Evolutionary conservation across 2,113 vertebrate genomes (phyloP).

Genomic region (Notothenia rossii): DNA sequence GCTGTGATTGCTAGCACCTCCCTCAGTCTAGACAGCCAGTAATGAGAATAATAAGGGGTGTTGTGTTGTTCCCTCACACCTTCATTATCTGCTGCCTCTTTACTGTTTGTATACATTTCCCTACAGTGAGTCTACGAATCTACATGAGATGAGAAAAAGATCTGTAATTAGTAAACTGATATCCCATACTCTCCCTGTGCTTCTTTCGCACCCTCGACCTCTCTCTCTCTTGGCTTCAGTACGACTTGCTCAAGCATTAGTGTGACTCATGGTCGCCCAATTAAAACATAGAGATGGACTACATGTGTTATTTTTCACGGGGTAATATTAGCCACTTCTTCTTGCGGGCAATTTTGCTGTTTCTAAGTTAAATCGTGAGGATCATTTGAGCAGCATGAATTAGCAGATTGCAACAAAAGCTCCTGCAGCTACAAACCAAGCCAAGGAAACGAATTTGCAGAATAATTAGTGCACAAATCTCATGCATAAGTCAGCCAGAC

Average conservation of each 20-base stretch:
- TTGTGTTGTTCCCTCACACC: slow-evolving; percentile 26
- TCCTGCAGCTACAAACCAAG: slow-evolving; percentile 49
- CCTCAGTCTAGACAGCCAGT: slow-evolving; percentile 38
- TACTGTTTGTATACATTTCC: slow-evolving; percentile 22
- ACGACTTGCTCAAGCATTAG: slow-evolving; percentile 19
- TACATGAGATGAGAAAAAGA: slow-evolving; percentile 5
- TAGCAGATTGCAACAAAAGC: slow-evolving; percentile 68
- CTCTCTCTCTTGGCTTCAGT: not conserved
- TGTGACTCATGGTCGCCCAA: slow-evolving; percentile 43
- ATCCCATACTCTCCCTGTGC: not conserved
- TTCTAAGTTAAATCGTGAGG: slow-evolving; percentile 54
- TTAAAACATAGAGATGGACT: slow-evolving; percentile 31
- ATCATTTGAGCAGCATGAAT: slow-evolving; percentile 65
- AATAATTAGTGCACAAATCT: slow-evolving; percentile 58
- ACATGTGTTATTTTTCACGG: slow-evolving; percentile 31
- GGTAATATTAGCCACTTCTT: slow-evolving; percentile 37
- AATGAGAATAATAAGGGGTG: slow-evolving; percentile 41
- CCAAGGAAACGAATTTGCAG: slow-evolving; percentile 45
- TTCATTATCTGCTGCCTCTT: slow-evolving; percentile 35
- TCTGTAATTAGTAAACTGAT: slow-evolving; percentile 41
- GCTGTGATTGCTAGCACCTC: slow-evolving; percentile 28
- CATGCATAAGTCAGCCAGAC: slow-evolving; percentile 50
- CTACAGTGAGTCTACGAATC: not conserved
- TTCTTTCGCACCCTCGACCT: not conserved
- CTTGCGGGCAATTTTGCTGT: slow-evolving; percentile 36